phyloP scores from a whole-genome alignment of 1,140 invertebrate genomes.

The Camponotus vicinus region DNA sequence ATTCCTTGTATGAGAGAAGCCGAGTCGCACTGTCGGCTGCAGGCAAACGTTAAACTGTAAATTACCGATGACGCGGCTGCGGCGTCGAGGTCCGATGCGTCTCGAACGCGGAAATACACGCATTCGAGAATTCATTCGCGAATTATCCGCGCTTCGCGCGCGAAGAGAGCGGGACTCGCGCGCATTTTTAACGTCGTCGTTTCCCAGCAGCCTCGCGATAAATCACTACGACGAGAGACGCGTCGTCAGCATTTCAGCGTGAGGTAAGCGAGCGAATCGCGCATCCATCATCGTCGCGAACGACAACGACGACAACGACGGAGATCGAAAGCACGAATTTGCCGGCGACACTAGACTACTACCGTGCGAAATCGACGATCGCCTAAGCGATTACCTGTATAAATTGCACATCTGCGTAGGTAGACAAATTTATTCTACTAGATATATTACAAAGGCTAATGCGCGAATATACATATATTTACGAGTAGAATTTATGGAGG shows the following conservation, averaged over 20 bases:
- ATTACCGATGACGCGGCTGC: not conserved
- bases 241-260: conserved; percentile 38
- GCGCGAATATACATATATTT: not conserved
- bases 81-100: not conserved
- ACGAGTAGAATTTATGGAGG: not conserved
- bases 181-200: conserved; percentile 40
- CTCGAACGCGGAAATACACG: conserved; percentile 4
- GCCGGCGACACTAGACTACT: not conserved
- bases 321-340: conserved; percentile 33
- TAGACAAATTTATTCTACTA: not conserved
- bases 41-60: conserved; percentile 14
- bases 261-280: conserved; percentile 51
- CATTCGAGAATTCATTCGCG: not conserved
- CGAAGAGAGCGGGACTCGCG: not conserved
- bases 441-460: conserved; percentile 4
- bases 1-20: not conserved
- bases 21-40: not conserved
- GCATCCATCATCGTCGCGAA: conserved; percentile 53
- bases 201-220: conserved; percentile 34
- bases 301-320: conserved; percentile 29
- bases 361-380: conserved; percentile 22
- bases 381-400: not conserved
- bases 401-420: not conserved
- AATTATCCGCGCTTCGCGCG: not conserved
- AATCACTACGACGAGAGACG: conserved; percentile 39